Evolutionary conservation across 2,797 vertebrate species (phyloP), one percentile per base, ranked within the genome.

Genomic region (Otus scops): DNA sequence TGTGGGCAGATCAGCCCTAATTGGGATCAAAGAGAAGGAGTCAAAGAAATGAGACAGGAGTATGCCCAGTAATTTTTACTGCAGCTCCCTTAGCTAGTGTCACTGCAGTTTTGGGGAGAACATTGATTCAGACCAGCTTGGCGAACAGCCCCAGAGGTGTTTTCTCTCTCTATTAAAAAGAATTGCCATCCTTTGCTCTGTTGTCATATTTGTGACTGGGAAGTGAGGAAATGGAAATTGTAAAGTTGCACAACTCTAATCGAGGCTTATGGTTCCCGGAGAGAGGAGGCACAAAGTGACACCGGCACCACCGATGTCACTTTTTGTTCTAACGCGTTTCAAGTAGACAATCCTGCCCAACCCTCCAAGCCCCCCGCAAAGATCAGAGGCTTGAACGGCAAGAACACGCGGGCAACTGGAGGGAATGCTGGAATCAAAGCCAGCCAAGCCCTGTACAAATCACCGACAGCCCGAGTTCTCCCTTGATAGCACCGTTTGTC

Each of bases 271-370:
- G 51, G 45, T 28, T 87, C 77, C 60, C 1, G 2, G 64, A 80
- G 81, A 89, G 74, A 8, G 77, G 78, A 95, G 70, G 54, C 78
- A 68, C 92, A 93, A 96, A 88, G n/a, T 17, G 76, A 95, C 94
- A 93, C 89, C 18, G 3, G 43, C 1, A 3, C 76, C 41, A 23
- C 56, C 36, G 18, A 60, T 93, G 83, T 74, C 60, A 63, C 39
- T 22, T 27, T 88, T 92, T 87, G 94, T 92, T 95, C 90, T 48
- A 51, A 87, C 11, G 7, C 13, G 7, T 56, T 73, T 54, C 50
- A 32, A 91, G 71, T 32, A 88, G 97, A 97, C 48, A 71, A 30
- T 76, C 81, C 78, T 48, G 56, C 78, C 88, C 88, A 77, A 21
- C 73, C 67, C 48, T 75, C 67, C 39, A 15, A 79, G 61, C 56